Conservation (phyloP, 1,140 invertebrate species). For the Scaptomyza montana region DNA sequence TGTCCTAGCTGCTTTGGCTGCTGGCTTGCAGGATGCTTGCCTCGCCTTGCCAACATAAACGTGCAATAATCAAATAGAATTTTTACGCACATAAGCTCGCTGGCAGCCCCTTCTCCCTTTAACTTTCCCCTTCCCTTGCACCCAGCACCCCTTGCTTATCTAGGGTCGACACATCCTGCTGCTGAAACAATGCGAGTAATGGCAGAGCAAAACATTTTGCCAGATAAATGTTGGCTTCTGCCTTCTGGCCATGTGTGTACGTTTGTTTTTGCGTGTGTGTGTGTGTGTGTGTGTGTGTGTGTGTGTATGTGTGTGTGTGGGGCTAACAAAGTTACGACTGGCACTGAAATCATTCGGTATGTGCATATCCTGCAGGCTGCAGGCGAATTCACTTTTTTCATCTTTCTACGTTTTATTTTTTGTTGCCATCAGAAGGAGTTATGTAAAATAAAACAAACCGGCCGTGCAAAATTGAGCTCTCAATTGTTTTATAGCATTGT, state of each 20-base stretch:
- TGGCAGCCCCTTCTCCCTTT: conserved; percentile 1
- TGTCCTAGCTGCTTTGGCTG: neutral
- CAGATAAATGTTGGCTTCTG: conserved; percentile 60
- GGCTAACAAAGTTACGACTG: conserved; percentile 67
- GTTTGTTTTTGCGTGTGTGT: neutral
- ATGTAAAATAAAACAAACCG: conserved; percentile 59
- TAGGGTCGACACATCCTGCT: conserved; percentile 20
- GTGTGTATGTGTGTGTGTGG: neutral
- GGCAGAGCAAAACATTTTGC: conserved; percentile 68
- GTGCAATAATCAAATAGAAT: conserved; percentile 74
- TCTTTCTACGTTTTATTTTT: neutral
- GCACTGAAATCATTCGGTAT: conserved; percentile 53
- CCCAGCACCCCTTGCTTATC: too few species aligned
- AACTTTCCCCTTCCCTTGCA: conserved; percentile 6
- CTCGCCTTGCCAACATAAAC: conserved; percentile 42
- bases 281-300: conserved; percentile 8
- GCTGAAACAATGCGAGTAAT: conserved; percentile 58
- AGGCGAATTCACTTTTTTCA: conserved; percentile 36
- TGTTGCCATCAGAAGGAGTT: conserved; percentile 30
- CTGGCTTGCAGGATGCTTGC: neutral
- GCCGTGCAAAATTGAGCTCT: conserved; percentile 66
- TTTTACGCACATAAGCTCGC: conserved; percentile 70
- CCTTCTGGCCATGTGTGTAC: conserved; percentile 18
- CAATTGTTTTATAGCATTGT: conserved; percentile 68
- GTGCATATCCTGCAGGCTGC: conserved; percentile 48